Percentiles rank a stretch among this genome's conserved stretches.
phyloP scores from a whole-genome alignment of 2,888 invertebrate species.

The Drosophila mayaguana region DNA sequence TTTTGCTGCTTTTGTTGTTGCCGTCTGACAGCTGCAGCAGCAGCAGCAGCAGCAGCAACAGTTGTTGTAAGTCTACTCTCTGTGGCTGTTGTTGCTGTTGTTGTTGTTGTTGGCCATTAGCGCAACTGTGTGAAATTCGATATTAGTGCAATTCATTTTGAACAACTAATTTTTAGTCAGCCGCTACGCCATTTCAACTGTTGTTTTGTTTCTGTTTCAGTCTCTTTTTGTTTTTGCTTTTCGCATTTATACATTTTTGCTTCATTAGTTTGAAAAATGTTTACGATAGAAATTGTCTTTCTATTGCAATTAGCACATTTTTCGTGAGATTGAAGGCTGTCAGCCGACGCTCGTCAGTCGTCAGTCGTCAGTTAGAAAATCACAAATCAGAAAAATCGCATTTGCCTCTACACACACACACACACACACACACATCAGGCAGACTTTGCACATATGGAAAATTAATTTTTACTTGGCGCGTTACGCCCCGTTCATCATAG shows the following conservation, averaged over 20 bases:
- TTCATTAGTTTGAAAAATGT: conserved; percentile 71
- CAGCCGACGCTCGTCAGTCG: conserved; percentile 49
- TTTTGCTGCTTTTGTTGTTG: conserved; percentile 71
- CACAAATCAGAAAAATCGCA: conserved; percentile 29
- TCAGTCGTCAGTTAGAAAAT: conserved; percentile 44
- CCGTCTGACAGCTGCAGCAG: conserved; percentile 55
- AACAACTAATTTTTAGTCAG: conserved; percentile 74
- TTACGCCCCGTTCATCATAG: conserved; percentile 58
- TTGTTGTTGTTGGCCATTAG: conserved; percentile 72
- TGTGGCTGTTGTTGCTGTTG: conserved; percentile 31
- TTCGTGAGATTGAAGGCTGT: conserved; percentile 74
- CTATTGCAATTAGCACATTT: conserved; percentile 78
- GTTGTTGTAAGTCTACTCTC: conserved; percentile 36
- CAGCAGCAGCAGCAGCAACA: conserved; percentile 30
- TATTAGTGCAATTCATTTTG: conserved; percentile 82
- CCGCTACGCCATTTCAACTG: conserved; percentile 45
- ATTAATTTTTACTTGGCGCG: conserved; percentile 70
- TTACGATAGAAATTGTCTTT: conserved; percentile 78
- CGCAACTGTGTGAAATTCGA: conserved; percentile 80
- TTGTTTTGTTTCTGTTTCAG: conserved; percentile 24
- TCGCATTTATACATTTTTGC: conserved; percentile 46
- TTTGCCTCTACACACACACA: conserved; percentile 17
- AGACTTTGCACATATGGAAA: conserved; percentile 56
- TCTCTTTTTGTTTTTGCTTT: conserved; percentile 7
- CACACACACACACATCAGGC: background rate